phyloP scores from a whole-genome alignment of 2,113 vertebrate genomes.

The Lepus timidus region DNA sequence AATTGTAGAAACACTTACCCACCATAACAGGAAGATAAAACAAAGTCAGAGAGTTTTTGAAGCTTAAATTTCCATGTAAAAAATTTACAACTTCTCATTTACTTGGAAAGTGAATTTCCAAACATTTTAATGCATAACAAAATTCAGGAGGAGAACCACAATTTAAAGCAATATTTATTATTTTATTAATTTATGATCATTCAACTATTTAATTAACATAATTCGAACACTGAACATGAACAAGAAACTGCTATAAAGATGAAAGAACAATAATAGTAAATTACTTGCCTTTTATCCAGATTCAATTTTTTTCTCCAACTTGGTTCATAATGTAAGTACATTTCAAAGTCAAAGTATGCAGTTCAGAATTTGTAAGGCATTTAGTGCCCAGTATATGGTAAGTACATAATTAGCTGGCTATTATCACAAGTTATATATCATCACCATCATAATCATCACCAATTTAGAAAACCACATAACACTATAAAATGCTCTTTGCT shows the following conservation, averaged over 20 bases:
- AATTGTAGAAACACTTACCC: slow-evolving; percentile 19
- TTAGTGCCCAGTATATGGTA: neutral
- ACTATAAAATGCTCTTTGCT: neutral
- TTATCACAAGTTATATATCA: neutral
- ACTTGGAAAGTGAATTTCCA: slow-evolving; percentile 20
- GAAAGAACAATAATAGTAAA: neutral
- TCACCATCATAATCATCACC: neutral
- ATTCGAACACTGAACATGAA: neutral
- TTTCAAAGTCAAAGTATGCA: slow-evolving; percentile 30
- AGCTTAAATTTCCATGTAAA: neutral
- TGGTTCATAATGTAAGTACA: neutral
- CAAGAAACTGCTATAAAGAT: neutral
- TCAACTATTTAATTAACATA: slow-evolving; percentile 38
- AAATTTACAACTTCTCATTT: slow-evolving; percentile 21
- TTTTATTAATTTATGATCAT: slow-evolving; percentile 5
- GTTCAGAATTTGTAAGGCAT: neutral
- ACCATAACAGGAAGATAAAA: neutral
- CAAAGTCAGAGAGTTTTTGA: neutral
- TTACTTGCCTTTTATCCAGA: neutral
- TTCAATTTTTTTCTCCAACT: neutral
- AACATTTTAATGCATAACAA: slow-evolving; percentile 14
- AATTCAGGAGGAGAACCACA: neutral
- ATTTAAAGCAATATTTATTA: slow-evolving; percentile 9
- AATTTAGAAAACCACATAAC: neutral
- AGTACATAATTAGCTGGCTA: neutral